Evolutionary conservation across 2,797 vertebrate genomes (phyloP).

Genomic region (Poeciliopsis turneri): DNA sequence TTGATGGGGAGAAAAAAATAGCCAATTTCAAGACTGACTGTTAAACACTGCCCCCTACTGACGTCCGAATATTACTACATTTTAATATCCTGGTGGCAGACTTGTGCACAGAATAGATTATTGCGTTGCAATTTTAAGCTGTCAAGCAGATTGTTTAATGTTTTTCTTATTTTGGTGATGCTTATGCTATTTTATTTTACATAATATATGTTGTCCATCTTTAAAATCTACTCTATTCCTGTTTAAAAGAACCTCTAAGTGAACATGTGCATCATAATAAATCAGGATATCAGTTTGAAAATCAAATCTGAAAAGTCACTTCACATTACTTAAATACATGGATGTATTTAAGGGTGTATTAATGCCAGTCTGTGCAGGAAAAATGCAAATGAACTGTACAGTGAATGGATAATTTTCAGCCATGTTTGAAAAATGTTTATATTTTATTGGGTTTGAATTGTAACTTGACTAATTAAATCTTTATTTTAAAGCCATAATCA

Average conservation of each 20-base stretch:
- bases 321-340: neutral
- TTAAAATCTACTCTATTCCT: neutral
- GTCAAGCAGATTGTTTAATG: neutral
- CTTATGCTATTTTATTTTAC: neutral
- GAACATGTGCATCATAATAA: neutral
- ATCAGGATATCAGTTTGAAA: neutral
- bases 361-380: neutral
- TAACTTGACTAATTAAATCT: neutral
- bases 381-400: no score
- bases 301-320: neutral
- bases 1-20: neutral
- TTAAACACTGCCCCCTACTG: constrained; percentile 75
- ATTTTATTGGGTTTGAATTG: neutral
- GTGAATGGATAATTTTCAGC: neutral
- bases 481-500: neutral
- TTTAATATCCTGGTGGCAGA: neutral
- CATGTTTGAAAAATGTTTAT: neutral
- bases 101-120: neutral
- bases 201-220: neutral
- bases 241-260: neutral
- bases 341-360: neutral
- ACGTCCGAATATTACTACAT: constrained; percentile 23
- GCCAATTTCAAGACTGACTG: neutral
- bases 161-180: neutral
- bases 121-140: neutral